Conservation (phyloP, 2,888 invertebrate species). For the Panopea generosa region DNA sequence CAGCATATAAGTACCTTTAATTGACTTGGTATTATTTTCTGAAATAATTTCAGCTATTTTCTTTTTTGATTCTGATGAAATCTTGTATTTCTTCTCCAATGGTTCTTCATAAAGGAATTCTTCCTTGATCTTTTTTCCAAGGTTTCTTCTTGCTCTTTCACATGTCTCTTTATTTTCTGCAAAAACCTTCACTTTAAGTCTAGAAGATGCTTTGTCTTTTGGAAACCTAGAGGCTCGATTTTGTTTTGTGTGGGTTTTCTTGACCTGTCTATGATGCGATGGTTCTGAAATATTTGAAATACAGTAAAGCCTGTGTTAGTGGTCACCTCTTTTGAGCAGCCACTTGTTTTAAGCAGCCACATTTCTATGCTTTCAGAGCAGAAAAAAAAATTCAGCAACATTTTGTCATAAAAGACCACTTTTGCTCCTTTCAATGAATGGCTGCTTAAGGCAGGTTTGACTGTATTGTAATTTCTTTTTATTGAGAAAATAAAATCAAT, state of each 20-base stretch:
- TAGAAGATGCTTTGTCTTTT: constrained; percentile 9
- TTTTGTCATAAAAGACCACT: no score
- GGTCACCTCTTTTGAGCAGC: no score
- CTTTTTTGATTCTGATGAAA: constrained; percentile 32
- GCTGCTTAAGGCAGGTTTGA: no score
- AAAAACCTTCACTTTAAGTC: constrained; percentile 24
- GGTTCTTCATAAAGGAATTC: constrained; percentile 50
- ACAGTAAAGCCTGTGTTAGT: no score
- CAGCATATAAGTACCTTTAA: no score
- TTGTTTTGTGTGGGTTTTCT: neutral
- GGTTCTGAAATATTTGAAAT: neutral
- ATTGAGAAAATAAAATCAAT: no score
- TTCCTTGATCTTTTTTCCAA: constrained; percentile 47
- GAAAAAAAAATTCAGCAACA: no score
- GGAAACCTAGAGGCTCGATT: constrained; percentile 19
- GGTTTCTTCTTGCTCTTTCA: constrained; percentile 26
- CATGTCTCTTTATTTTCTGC: constrained; percentile 28
- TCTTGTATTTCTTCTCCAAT: constrained; percentile 11
- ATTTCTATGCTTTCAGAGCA: no score
- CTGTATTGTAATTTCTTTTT: no score
- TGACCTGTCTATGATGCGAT: neutral
- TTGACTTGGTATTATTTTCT: constrained; percentile 24
- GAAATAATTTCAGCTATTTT: constrained; percentile 29
- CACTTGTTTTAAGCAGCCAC: no score
- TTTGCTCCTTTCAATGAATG: no score